Conservation (phyloP, 2,888 invertebrate species). For the Ctenicera cuprea region DNA sequence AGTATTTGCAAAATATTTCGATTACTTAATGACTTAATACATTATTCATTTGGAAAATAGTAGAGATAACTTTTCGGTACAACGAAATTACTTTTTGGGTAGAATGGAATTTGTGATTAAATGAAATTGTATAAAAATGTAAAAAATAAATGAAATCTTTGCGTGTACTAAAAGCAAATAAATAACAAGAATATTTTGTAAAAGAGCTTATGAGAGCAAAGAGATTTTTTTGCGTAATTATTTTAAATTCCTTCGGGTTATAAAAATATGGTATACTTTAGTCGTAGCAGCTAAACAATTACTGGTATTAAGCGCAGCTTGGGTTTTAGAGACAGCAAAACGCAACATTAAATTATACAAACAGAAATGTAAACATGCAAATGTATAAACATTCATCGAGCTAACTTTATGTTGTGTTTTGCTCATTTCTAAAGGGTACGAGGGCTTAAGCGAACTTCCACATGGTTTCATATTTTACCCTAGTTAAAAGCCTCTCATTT, state of each 20-base stretch:
- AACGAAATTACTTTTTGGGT: no score
- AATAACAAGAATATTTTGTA: neutral
- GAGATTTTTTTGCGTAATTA: neutral
- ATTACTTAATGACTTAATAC: no score
- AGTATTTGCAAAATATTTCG: no score
- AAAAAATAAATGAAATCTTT: no score
- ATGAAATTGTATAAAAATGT: no score
- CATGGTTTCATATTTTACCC: slow-evolving; percentile 37
- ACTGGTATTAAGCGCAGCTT: slow-evolving; percentile 10
- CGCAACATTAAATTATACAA: slow-evolving; percentile 30
- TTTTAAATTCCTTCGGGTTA: slow-evolving; percentile 7
- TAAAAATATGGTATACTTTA: slow-evolving; percentile 4
- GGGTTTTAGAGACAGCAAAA: slow-evolving; percentile 15
- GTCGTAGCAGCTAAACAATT: slow-evolving; percentile 17
- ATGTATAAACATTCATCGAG: slow-evolving; percentile 30
- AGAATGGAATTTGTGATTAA: no score
- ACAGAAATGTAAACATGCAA: slow-evolving; percentile 29
- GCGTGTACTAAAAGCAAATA: neutral
- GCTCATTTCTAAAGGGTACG: slow-evolving; percentile 29
- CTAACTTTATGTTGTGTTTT: slow-evolving; percentile 37
- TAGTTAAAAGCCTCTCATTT: slow-evolving; percentile 25
- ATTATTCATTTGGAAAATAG: no score
- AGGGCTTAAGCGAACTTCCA: slow-evolving; percentile 15
- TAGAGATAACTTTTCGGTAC: no score
- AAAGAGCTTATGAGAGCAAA: neutral